Conservation (phyloP, 2,888 invertebrate species). For the Andrena chrysosceles region DNA sequence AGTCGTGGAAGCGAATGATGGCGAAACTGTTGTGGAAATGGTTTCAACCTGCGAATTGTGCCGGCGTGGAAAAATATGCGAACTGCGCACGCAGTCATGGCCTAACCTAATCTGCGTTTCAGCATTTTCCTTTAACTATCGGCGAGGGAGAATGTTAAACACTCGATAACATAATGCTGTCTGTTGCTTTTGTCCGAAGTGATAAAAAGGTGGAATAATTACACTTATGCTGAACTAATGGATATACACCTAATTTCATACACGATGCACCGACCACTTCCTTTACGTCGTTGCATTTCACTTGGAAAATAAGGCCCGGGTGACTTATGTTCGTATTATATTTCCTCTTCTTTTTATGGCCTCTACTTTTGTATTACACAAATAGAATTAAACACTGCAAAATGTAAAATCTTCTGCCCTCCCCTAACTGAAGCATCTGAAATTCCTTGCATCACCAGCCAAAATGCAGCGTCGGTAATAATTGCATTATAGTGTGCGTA, state of each 20-base stretch:
- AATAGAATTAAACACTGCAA: no score
- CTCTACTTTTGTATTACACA: background rate
- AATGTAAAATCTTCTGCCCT: no score
- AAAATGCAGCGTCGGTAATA: background rate
- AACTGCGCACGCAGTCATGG: background rate
- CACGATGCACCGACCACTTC: background rate
- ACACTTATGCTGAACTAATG: background rate
- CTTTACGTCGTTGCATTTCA: background rate
- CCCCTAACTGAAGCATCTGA: no score
- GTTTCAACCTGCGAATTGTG: background rate
- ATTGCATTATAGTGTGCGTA: slow-evolving; percentile 26
- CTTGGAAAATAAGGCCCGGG: background rate
- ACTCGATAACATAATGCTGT: background rate
- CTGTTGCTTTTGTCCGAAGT: background rate
- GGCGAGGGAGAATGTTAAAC: background rate
- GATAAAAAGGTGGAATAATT: slow-evolving; percentile 2
- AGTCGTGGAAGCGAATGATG: no score
- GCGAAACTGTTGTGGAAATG: no score
- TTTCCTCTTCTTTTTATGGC: background rate
- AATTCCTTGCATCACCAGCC: background rate
- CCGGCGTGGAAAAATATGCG: background rate
- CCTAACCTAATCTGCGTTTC: background rate
- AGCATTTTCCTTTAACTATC: background rate
- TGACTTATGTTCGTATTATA: background rate
- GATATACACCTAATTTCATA: background rate